A percentile compares a stretch with the other conserved stretches of the same genome.
Conservation (phyloP, 2,888 invertebrate species). For the Parasteatoda lunata region DNA sequence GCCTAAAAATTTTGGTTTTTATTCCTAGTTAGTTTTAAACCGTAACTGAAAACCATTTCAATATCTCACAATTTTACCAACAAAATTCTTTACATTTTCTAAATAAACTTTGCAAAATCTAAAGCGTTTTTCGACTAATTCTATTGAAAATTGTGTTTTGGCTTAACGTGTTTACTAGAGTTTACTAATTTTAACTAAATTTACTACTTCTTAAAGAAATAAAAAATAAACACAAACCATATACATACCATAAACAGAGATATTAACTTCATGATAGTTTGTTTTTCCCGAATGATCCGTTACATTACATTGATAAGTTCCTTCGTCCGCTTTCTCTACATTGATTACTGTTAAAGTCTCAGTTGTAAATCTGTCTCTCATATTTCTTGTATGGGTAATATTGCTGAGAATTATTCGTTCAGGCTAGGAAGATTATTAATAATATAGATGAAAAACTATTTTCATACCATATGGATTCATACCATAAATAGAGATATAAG, state of each 20-base stretch:
- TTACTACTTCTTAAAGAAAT: not conserved
- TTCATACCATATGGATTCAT: conserved; percentile 24
- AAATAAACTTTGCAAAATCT: too few relatives aligned
- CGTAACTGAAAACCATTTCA: too few relatives aligned
- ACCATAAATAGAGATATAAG: conserved; percentile 70
- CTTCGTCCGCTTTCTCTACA: conserved; percentile 70
- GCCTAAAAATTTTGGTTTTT: too few relatives aligned
- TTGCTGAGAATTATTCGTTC: conserved; percentile 23
- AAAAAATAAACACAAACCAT: not conserved
- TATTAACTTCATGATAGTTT: conserved; percentile 47
- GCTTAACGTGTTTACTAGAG: too few relatives aligned
- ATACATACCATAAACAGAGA: conserved; percentile 71
- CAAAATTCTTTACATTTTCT: too few relatives aligned
- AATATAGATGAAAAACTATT: not conserved
- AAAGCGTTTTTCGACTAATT: too few relatives aligned
- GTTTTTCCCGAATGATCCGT: conserved; percentile 45
- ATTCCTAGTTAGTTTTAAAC: too few relatives aligned
- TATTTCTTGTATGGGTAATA: conserved; percentile 2
- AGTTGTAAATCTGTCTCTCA: conserved; percentile 9
- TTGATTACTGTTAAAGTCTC: conserved; percentile 62
- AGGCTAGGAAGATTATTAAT: not conserved
- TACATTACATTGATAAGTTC: conserved; percentile 71
- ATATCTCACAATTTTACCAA: too few relatives aligned
- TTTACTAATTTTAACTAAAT: too few relatives aligned
- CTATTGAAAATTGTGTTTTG: too few relatives aligned